A percentile compares a stretch with the other conserved stretches of the same genome.
Conservation (phyloP, 2,888 invertebrate genomes). For the Onthophagus sagittarius region DNA sequence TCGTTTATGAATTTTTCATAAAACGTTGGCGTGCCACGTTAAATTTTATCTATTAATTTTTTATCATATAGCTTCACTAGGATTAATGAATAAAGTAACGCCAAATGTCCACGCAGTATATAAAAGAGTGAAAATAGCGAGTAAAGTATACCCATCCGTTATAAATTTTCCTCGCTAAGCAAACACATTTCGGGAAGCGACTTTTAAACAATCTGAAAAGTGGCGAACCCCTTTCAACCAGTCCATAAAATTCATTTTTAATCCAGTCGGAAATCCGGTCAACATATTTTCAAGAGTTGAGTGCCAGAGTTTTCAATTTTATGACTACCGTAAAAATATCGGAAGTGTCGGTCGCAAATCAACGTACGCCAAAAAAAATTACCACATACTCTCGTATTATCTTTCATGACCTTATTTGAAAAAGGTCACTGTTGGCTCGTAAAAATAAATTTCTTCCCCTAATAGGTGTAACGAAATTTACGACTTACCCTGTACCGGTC, state of each 20-base stretch:
- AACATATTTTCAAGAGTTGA: neutral
- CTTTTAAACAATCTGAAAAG: neutral
- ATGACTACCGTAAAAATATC: neutral
- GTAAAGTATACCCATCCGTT: neutral
- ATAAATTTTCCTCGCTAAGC: neutral
- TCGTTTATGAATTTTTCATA: no score
- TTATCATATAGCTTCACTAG: no score
- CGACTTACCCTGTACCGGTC: conserved; percentile 72
- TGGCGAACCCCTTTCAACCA: neutral
- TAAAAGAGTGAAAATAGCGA: neutral
- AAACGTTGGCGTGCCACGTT: no score
- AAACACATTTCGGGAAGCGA: neutral
- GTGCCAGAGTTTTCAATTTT: neutral
- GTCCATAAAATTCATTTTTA: neutral
- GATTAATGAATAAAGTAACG: no score
- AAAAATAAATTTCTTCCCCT: neutral
- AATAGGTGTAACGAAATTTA: neutral
- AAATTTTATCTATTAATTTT: no score
- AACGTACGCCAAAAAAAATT: neutral
- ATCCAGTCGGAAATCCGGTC: neutral
- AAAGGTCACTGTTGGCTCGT: neutral
- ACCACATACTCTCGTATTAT: neutral
- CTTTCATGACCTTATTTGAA: neutral
- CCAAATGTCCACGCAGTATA: neutral
- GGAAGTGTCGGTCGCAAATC: neutral